phyloP scores from a whole-genome alignment of 2,797 vertebrate species.

The Spinus pinus region DNA sequence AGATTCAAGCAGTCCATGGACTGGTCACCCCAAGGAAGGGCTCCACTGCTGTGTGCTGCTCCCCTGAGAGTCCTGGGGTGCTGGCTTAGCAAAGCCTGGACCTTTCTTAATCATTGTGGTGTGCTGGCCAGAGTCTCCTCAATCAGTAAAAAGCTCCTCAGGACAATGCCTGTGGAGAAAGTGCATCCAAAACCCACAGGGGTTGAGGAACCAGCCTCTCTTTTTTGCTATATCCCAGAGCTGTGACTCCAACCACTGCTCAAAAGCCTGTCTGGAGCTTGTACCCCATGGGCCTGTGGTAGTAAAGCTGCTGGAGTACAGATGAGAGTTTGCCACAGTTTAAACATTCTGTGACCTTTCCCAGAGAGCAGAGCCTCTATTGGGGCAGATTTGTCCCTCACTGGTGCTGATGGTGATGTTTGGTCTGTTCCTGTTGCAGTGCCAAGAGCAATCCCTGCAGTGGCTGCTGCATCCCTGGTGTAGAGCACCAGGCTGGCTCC shows the following conservation, averaged over 20 bases:
- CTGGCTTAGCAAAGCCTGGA: background rate
- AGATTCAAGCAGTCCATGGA: background rate
- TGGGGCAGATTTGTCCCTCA: background rate
- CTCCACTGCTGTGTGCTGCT: background rate
- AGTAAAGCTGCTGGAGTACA: background rate
- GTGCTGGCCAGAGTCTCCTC: background rate
- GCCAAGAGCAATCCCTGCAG: background rate
- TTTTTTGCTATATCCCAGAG: background rate
- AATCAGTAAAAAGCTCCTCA: background rate
- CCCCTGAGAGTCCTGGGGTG: background rate
- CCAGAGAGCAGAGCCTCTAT: background rate
- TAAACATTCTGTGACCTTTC: background rate
- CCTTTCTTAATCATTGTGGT: background rate
- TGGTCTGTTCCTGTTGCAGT: background rate
- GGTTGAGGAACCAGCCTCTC: background rate
- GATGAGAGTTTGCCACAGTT: background rate
- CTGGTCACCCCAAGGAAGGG: background rate
- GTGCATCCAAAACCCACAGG: background rate
- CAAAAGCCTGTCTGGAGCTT: accelerated
- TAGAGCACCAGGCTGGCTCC: background rate
- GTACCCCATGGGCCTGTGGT: background rate
- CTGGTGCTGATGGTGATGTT: accelerated
- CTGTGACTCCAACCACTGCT: background rate
- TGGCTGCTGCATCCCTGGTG: accelerated
- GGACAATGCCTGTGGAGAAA: background rate